Conservation (phyloP, 1,140 invertebrate species). For the Drosophila melanica region DNA sequence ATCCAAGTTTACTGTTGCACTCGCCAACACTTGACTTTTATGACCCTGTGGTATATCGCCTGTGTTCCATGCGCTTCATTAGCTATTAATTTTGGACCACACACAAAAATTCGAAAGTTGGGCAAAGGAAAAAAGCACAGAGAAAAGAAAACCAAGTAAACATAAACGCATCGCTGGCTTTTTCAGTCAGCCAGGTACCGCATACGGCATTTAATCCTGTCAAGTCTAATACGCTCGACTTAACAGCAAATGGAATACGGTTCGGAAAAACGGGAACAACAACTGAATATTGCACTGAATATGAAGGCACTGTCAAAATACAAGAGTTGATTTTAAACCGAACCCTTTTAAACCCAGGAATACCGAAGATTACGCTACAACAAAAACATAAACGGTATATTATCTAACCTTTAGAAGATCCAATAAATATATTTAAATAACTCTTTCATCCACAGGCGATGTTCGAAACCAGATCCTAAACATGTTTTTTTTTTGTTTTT, state of each 20-base stretch:
- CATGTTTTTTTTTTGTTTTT: no score
- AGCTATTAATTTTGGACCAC: slow-evolving; percentile 65
- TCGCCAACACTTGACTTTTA: slow-evolving; percentile 62
- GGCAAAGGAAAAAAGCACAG: neutral
- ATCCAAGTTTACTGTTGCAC: slow-evolving; percentile 15
- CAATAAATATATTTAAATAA: no score
- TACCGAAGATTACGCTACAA: no score
- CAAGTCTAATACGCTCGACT: slow-evolving; percentile 44
- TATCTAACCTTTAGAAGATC: no score
- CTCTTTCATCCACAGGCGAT: no score
- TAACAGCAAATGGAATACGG: slow-evolving; percentile 41
- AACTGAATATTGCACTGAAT: neutral
- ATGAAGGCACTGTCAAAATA: no score
- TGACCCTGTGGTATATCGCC: slow-evolving; percentile 46
- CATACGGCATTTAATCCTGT: slow-evolving; percentile 47
- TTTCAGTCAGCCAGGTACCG: slow-evolving; percentile 21
- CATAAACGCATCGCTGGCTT: slow-evolving; percentile 7
- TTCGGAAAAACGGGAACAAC: no score
- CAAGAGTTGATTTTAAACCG: no score
- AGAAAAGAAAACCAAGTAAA: neutral
- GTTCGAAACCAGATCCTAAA: no score
- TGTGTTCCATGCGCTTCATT: slow-evolving; percentile 61
- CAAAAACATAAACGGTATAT: no score
- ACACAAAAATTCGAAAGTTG: neutral
- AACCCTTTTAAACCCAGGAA: no score